Evolutionary conservation across 2,888 invertebrate species (phyloP).

Genomic region (Dicycla oo): DNA sequence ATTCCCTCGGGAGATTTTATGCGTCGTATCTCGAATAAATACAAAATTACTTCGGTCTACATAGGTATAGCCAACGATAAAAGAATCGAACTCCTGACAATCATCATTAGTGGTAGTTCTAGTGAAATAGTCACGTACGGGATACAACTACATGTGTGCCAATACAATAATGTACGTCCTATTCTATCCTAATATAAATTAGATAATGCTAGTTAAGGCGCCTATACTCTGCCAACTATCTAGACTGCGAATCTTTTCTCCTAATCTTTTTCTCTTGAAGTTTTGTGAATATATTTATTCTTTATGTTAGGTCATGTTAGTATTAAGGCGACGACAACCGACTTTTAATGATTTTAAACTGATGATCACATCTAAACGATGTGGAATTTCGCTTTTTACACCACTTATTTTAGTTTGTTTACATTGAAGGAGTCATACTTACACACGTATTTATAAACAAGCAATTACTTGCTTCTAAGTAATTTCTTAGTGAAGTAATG

Average conservation of each 20-base stretch:
- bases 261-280: background rate
- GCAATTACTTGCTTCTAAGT: no score
- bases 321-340: no score
- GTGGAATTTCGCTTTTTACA: no score
- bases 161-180: conserved; percentile 7
- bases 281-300: background rate
- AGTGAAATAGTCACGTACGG: conserved; percentile 35
- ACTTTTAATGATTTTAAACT: no score
- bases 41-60: conserved; percentile 28
- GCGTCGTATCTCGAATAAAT: conserved; percentile 26
- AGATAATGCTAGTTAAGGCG: background rate
- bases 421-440: no score
- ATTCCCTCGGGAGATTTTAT: conserved; percentile 15
- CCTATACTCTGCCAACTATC: background rate
- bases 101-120: conserved; percentile 28
- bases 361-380: no score
- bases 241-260: conserved; percentile 3
- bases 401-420: no score
- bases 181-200: background rate
- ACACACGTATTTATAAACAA: no score
- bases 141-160: conserved; percentile 5
- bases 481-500: no score
- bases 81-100: conserved; percentile 15
- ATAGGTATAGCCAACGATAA: background rate
- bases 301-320: background rate